phyloP scores from a whole-genome alignment of 2,888 invertebrate species.

The Metacarcinus magister region DNA sequence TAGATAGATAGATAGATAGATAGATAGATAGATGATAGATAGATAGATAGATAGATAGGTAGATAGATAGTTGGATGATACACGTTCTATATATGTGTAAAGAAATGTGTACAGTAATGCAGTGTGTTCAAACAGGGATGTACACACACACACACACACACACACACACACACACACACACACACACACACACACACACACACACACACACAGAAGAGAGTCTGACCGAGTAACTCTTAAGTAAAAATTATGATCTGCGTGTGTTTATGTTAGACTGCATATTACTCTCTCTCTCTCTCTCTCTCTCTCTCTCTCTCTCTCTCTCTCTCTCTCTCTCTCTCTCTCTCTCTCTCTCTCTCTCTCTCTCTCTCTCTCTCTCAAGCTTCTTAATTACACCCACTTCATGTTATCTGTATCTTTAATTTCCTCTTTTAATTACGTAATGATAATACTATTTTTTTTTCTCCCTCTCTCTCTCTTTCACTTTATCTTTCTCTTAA shows the following conservation, averaged over 20 bases:
- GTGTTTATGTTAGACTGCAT: slow-evolving; percentile 22
- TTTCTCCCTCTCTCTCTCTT: not conserved
- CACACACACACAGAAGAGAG: slow-evolving; percentile 47
- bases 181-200: slow-evolving; percentile 63
- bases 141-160: slow-evolving; percentile 49
- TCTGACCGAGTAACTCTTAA: not conserved
- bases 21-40: too few species aligned
- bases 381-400: not conserved
- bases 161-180: slow-evolving; percentile 63
- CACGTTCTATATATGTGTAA: too few species aligned
- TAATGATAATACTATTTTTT: not conserved
- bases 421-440: not conserved
- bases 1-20: too few species aligned
- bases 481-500: not conserved
- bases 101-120: too few species aligned
- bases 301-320: slow-evolving; percentile 31
- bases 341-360: slow-evolving; percentile 43
- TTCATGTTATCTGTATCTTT: not conserved
- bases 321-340: slow-evolving; percentile 44
- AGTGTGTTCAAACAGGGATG: not conserved
- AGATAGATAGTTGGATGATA: too few species aligned
- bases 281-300: not conserved
- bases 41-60: too few species aligned
- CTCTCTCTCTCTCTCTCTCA: not conserved
- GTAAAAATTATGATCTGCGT: not conserved